Conservation (phyloP, 2,888 invertebrate species). For the Macrophya alboannulata region DNA sequence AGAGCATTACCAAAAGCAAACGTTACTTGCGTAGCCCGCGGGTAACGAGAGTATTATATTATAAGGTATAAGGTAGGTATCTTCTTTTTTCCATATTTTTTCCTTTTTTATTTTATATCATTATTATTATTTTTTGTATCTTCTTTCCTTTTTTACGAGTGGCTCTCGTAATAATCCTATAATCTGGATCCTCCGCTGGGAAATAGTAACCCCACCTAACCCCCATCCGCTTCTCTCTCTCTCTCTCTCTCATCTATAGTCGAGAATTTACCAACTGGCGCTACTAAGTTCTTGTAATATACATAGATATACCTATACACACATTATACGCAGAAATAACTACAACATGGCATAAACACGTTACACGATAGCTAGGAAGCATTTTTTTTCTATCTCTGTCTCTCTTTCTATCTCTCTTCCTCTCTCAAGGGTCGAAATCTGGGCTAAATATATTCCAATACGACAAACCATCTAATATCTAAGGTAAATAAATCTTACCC, state of each 20-base stretch:
- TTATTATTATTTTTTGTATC: background rate
- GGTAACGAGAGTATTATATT: background rate
- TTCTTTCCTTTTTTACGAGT: constrained; percentile 41
- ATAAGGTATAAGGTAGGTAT: background rate
- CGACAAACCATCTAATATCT: background rate
- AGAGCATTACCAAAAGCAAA: constrained; percentile 20
- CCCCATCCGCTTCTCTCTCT: constrained; percentile 11
- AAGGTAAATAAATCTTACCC: background rate
- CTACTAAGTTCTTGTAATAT: constrained; percentile 15
- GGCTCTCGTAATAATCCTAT: constrained; percentile 51
- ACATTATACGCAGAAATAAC: background rate
- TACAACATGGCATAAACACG: constrained; percentile 35
- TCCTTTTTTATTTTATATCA: background rate
- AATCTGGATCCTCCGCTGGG: constrained; percentile 50
- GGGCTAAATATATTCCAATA: constrained; percentile 29
- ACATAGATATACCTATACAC: background rate
- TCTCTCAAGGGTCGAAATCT: constrained; percentile 1
- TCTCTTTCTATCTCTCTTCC: background rate
- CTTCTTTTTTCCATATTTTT: constrained; percentile 3
- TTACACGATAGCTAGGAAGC: constrained; percentile 39
- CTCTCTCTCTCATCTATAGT: constrained; percentile 21
- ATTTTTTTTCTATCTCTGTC: background rate
- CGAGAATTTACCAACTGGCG: constrained; percentile 49
- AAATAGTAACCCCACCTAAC: constrained; percentile 26
- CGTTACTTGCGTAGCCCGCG: background rate